These are phyloP conservation scores for Nyctibius grandis DNA, from an alignment of 2,797 vertebrate genomes.

Conservation along the genomic window DNA sequence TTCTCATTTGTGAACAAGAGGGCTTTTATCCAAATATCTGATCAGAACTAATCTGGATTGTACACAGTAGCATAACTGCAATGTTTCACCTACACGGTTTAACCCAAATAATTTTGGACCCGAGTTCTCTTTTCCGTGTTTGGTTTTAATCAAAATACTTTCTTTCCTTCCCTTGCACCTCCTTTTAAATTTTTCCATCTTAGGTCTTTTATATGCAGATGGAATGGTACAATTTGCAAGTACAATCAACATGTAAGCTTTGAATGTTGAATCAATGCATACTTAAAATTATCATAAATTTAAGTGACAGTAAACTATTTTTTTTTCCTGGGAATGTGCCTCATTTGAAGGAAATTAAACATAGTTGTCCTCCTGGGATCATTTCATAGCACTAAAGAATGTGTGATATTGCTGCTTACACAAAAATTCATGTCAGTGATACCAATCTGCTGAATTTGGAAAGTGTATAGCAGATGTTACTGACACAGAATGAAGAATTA, in stretches of 20 bases:
- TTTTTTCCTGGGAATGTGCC: background rate
- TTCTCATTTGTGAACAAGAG: slow-evolving; percentile 52
- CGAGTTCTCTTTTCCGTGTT: background rate
- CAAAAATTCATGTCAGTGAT: slow-evolving; percentile 36
- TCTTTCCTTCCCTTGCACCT: background rate
- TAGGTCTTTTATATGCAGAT: background rate
- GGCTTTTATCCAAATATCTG: slow-evolving; percentile 25
- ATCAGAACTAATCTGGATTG: slow-evolving; percentile 31
- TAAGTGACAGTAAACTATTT: background rate
- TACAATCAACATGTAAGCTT: background rate
- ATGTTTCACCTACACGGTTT: background rate
- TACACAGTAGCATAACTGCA: background rate
- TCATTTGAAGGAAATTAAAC: slow-evolving; percentile 18
- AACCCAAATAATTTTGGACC: background rate
- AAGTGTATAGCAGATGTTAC: background rate
- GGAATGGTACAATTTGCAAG: background rate
- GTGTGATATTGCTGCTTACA: slow-evolving; percentile 9
- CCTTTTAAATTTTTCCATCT: background rate
- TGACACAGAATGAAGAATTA: slow-evolving; percentile 21
- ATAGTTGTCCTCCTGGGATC: slow-evolving; percentile 4
- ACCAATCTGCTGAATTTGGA: background rate
- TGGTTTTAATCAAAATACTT: background rate
- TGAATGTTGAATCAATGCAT: background rate
- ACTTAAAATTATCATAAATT: slow-evolving; percentile 16
- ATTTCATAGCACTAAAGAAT: slow-evolving; percentile 16